Evolutionary conservation across 2,113 vertebrate species (phyloP).

Genomic region (Pagrus major): DNA sequence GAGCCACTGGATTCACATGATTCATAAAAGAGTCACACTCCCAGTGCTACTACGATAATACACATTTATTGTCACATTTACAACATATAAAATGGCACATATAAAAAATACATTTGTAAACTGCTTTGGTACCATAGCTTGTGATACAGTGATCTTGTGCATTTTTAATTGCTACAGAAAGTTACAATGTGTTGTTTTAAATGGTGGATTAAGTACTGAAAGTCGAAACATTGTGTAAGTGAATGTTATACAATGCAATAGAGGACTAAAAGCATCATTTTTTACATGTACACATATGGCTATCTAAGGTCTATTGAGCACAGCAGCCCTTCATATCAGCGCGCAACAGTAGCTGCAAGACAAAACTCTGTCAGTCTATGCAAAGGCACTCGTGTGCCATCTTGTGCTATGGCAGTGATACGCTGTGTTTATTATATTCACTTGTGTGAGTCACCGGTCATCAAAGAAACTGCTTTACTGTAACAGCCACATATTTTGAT

Average conservation of each 20-base stretch:
- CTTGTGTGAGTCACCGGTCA: slow-evolving; percentile 29
- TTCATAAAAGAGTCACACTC: slow-evolving; percentile 8
- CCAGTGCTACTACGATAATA: slow-evolving; percentile 48
- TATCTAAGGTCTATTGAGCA: slow-evolving; percentile 25
- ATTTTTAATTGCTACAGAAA: slow-evolving; percentile 58
- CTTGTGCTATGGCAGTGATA: slow-evolving; percentile 78
- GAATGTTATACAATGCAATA: slow-evolving; percentile 49
- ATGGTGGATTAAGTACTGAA: slow-evolving; percentile 20
- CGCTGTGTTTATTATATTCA: slow-evolving; percentile 61
- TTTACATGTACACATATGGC: slow-evolving; percentile 35
- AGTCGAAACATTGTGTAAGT: slow-evolving; percentile 42
- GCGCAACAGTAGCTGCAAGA: slow-evolving; percentile 45
- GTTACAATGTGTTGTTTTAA: slow-evolving; percentile 37
- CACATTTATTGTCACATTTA: slow-evolving; percentile 80
- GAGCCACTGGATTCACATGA: not conserved
- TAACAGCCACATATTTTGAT: slow-evolving; percentile 24
- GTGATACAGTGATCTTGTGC: slow-evolving; percentile 76
- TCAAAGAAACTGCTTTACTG: slow-evolving; percentile 41
- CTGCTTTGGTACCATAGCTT: slow-evolving; percentile 87
- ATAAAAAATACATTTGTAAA: slow-evolving; percentile 86
- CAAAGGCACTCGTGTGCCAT: slow-evolving; percentile 61
- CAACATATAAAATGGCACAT: slow-evolving; percentile 80
- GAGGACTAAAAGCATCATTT: slow-evolving; percentile 22
- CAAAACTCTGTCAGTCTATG: slow-evolving; percentile 43
- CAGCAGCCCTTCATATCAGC: slow-evolving; percentile 44